Evolutionary conservation across 2,888 invertebrate species (phyloP).

Genomic region (Hedya salicella): DNA sequence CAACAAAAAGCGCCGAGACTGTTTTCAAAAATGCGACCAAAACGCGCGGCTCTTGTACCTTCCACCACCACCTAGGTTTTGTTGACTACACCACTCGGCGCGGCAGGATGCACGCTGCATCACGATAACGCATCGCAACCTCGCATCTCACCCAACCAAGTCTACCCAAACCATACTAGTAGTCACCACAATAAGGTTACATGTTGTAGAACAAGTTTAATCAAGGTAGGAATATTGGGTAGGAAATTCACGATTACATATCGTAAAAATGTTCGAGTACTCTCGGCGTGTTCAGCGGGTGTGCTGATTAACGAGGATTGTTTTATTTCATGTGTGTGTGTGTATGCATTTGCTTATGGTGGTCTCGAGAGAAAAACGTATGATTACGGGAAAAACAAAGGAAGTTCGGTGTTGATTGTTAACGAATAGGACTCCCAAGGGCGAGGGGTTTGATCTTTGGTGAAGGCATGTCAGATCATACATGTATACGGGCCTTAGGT

Average conservation of each 20-base stretch:
- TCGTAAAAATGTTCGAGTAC: conserved; percentile 30
- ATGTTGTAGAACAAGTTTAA: neutral
- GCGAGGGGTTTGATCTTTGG: neutral
- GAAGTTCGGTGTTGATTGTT: conserved; percentile 11
- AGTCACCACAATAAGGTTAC: neutral
- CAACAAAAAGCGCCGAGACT: neutral
- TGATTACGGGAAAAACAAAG: conserved; percentile 29
- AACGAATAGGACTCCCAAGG: neutral
- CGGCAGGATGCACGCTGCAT: conserved; percentile 13
- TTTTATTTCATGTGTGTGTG: conserved; percentile 9
- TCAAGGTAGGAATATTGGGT: neutral
- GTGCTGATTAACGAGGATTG: conserved; percentile 27
- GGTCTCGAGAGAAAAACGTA: conserved; percentile 9
- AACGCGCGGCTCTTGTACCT: neutral
- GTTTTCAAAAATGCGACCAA: neutral
- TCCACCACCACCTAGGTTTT: conserved; percentile 12
- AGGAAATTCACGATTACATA: conserved; percentile 9
- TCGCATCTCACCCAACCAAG: neutral
- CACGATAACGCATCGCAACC: conserved; percentile 2
- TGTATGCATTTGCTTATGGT: neutral
- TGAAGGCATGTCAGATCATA: neutral
- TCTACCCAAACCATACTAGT: neutral
- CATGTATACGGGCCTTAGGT: neutral
- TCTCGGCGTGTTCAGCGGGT: conserved; percentile 3
- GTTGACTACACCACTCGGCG: conserved; percentile 30